Conservation (phyloP, 2,888 invertebrate genomes). For the Cerceris ruficornis region DNA sequence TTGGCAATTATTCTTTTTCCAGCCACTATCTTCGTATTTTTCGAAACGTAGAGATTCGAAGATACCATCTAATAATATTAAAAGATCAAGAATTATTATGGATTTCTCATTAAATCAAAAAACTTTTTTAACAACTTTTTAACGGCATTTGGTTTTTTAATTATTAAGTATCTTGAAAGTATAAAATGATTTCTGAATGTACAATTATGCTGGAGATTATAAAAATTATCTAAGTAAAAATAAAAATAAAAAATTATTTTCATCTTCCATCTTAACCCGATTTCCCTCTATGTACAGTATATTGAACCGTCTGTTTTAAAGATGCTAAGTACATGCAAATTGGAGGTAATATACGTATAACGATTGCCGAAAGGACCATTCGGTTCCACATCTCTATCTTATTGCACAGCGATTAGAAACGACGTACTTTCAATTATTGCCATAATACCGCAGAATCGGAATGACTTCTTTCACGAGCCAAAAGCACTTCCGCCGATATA, state of each 20-base stretch:
- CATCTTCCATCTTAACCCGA: background rate
- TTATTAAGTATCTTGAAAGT: background rate
- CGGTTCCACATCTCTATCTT: conserved; percentile 27
- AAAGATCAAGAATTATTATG: too few species aligned
- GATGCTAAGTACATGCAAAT: conserved; percentile 43
- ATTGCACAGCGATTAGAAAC: conserved; percentile 51
- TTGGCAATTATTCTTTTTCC: too few species aligned
- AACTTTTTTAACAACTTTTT: too few species aligned
- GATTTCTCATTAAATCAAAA: too few species aligned
- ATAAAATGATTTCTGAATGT: background rate
- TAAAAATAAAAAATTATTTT: background rate
- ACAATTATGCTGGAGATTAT: background rate
- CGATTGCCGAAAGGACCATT: conserved; percentile 8
- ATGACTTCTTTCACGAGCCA: conserved; percentile 38
- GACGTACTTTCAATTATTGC: conserved; percentile 64
- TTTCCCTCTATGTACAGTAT: background rate
- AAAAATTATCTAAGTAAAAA: background rate
- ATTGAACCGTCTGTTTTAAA: conserved; percentile 17
- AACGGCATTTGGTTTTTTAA: too few species aligned
- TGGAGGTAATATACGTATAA: conserved; percentile 17
- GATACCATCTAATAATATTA: too few species aligned
- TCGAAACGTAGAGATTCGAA: too few species aligned
- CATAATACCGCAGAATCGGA: conserved; percentile 51
- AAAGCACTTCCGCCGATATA: conserved; percentile 51
- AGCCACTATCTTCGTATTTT: too few species aligned